Base-by-base conservation (phyloP, 2,888 invertebrate genomes). In the Pachydiplax longipennis region DNA sequence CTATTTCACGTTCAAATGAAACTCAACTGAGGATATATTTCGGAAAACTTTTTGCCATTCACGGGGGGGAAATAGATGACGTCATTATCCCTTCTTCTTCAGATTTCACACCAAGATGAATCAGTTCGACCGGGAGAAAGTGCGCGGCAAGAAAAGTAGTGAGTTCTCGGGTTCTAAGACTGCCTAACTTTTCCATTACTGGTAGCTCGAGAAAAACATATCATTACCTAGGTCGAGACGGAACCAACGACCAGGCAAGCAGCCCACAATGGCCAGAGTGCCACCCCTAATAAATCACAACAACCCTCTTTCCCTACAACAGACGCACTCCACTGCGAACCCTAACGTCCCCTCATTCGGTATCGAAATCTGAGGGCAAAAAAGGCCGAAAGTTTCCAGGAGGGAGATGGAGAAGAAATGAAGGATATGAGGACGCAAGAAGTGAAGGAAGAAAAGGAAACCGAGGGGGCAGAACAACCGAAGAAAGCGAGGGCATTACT, bases 121-220 rank as follows among this genome's bases (percentile, higher is more conserved):
- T 87, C 37, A 31, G 40, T 37, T 31, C n/a, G 31, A 61, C 61
- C n/a, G 53, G 61, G 22, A 61, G 13, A 87, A 37, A 37, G 37
- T n/a, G 18, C 1, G 61, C 8, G 37, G 35, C 31, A 15, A 53
- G 58, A 37, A 87, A n/a, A n/a, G 73, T 58, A n/a, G 35, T 58
- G 37, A 37, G 53, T 35, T 31, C 22, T 31, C 15, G 82, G 53
- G 18, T 82, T 53, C 83, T 22, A 31, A 58, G 87, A 61, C 37
- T n/a, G 87, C 37, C 61, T 87, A 87, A 87, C 87, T 87, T 87
- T 87, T 37, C 87, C 87, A 87, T 87, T 87, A 87, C 37, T 58
- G 61, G 22, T 87, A 37, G 37, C 40, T 37, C 83, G 83, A 48
- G 87, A 37, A 48, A 87, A 87, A 87, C 87, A n/a, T 87, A 87